Conservation (phyloP, 2,113 vertebrate species). For the Bombycilla garrulus region DNA sequence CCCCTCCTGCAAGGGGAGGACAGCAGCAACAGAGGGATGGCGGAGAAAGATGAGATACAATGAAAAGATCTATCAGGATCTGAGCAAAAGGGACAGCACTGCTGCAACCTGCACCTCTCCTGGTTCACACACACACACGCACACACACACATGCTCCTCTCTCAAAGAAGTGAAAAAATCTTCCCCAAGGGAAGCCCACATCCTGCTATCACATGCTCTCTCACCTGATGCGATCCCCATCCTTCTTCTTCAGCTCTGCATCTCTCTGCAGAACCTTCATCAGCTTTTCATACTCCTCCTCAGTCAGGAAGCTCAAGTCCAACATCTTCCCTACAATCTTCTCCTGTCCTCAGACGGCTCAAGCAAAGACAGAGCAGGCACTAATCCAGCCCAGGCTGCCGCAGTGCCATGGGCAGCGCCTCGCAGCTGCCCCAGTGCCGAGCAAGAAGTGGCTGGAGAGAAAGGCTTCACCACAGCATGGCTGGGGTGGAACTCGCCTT, state of each 20-base stretch:
- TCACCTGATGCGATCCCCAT: constrained; percentile 76
- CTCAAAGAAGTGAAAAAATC: neutral
- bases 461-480: constrained; percentile 10
- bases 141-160: neutral
- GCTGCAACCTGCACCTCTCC: neutral
- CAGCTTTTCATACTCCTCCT: constrained; percentile 72
- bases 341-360: neutral
- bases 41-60: neutral
- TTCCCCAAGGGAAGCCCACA: neutral
- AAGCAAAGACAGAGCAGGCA: neutral
- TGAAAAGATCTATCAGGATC: neutral
- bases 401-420: constrained; percentile 7
- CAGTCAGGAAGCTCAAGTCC: constrained; percentile 73
- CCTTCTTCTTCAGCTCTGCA: constrained; percentile 72
- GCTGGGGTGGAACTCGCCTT: neutral
- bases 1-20: neutral
- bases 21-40: neutral
- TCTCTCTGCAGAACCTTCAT: constrained; percentile 75
- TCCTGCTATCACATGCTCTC: neutral
- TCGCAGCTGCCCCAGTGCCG: neutral
- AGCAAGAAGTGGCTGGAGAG: neutral
- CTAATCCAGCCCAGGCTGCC: neutral
- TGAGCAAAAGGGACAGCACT: neutral
- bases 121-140: neutral
- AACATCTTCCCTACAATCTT: constrained; percentile 47